Conservation (phyloP, 2,888 invertebrate genomes). For the Campopleginae sp. region DNA sequence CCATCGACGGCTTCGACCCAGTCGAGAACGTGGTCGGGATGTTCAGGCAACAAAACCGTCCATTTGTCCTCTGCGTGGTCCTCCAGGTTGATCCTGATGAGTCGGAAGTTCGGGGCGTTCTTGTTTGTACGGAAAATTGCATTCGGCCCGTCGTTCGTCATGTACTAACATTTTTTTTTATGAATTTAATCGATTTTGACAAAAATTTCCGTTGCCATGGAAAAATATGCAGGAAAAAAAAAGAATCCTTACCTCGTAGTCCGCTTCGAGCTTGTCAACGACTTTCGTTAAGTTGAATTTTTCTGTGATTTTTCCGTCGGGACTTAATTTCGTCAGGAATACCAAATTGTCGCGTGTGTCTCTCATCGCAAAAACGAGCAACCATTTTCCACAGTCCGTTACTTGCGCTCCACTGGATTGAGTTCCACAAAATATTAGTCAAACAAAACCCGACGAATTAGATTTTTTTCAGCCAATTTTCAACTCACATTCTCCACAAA, state of each 20-base stretch:
- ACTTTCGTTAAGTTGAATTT: slow-evolving; percentile 91
- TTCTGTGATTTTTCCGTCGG: slow-evolving; percentile 87
- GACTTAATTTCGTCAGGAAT: slow-evolving; percentile 92
- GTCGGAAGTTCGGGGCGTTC: slow-evolving; percentile 95
- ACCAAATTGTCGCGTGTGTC: slow-evolving; percentile 97
- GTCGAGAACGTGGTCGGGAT: slow-evolving; percentile 94
- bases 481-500: slow-evolving; percentile 94
- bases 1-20: slow-evolving; percentile 94
- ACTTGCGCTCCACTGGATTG: slow-evolving; percentile 91
- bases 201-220: no score
- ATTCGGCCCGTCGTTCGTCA: slow-evolving; percentile 93
- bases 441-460: not conserved
- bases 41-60: slow-evolving; percentile 93
- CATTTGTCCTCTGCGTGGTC: slow-evolving; percentile 91
- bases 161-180: slow-evolving; percentile 87
- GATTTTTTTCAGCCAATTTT: not conserved
- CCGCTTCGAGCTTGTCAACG: slow-evolving; percentile 95
- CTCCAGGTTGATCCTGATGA: slow-evolving; percentile 93
- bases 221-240: not conserved
- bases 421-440: slow-evolving; percentile 43
- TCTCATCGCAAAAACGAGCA: slow-evolving; percentile 92
- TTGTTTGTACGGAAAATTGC: slow-evolving; percentile 97
- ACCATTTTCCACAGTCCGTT: slow-evolving; percentile 95
- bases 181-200: not conserved
- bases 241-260: slow-evolving; percentile 91